A percentile compares a stretch with the other conserved stretches of the same genome.
Conservation (phyloP, 2,888 invertebrate species). For the Drosophila suboccidentalis region DNA sequence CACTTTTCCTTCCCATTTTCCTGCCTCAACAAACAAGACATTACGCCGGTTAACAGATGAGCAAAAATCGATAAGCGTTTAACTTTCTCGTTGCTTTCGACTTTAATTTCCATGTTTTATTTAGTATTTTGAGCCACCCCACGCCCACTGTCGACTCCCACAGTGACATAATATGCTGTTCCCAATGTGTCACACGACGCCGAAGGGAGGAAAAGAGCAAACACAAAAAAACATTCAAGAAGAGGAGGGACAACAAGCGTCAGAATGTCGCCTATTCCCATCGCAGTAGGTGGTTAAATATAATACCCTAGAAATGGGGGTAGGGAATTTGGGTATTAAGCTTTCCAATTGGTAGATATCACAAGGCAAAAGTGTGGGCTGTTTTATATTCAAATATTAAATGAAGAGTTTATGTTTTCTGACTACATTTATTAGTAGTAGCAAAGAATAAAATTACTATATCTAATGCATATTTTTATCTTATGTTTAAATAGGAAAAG, state of each 20-base stretch:
- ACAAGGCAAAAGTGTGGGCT: neutral
- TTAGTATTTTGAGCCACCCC: constrained; percentile 1
- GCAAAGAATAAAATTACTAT: neutral
- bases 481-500: too few species aligned
- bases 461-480: neutral
- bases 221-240: constrained; percentile 5
- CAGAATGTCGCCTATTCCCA: constrained; percentile 61
- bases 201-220: constrained; percentile 10
- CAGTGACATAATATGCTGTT: constrained; percentile 68
- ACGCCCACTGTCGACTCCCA: constrained; percentile 10
- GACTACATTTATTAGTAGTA: neutral
- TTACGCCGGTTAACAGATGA: constrained; percentile 45
- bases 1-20: constrained; percentile 15
- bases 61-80: constrained; percentile 71
- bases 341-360: neutral
- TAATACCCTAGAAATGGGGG: constrained; percentile 17
- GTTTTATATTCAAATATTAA: constrained; percentile 2
- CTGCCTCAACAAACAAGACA: constrained; percentile 67
- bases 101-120: constrained; percentile 64
- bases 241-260: constrained; percentile 31
- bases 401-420: constrained; percentile 1
- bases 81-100: constrained; percentile 47
- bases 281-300: constrained; percentile 20
- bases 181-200: constrained; percentile 59
- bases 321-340: neutral